These are phyloP conservation scores for Amblyraja radiata DNA, from an alignment of 2,797 vertebrate species.

Conservation along the genomic window DNA sequence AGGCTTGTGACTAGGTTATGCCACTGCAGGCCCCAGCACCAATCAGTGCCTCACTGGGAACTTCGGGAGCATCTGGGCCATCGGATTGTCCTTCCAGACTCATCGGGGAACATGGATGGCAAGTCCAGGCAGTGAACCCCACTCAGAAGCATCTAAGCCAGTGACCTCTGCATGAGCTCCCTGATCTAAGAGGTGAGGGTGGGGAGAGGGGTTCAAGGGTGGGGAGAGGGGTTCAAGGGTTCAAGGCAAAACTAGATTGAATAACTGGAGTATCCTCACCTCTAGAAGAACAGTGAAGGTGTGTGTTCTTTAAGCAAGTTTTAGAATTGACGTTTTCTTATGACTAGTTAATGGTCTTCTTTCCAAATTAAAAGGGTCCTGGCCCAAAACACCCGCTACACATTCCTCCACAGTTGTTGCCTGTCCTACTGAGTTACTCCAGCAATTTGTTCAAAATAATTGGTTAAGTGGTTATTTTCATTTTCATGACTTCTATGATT, in stretches of 20 bases:
- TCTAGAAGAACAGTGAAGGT: neutral
- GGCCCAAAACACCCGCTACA: too few species aligned
- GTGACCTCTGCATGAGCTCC: too few species aligned
- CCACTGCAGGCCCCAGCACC: too few species aligned
- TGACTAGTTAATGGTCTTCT: neutral
- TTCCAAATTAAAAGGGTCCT: neutral
- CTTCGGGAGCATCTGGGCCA: too few species aligned
- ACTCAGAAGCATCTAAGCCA: too few species aligned
- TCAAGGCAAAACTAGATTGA: neutral
- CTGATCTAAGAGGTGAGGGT: neutral
- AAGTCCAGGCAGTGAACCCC: too few species aligned
- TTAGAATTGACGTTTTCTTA: neutral
- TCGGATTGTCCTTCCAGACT: too few species aligned
- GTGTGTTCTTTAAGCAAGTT: neutral
- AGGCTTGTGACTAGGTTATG: too few species aligned
- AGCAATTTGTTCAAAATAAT: neutral
- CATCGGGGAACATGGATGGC: too few species aligned
- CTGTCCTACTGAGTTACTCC: too few species aligned
- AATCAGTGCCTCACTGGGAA: too few species aligned
- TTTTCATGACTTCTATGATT: neutral
- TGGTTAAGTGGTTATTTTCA: neutral
- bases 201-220: neutral
- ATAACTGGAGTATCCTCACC: neutral
- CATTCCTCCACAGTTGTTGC: too few species aligned
- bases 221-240: neutral